Conservation (phyloP, 2,888 invertebrate species). For the Netelia fuscicornis region DNA sequence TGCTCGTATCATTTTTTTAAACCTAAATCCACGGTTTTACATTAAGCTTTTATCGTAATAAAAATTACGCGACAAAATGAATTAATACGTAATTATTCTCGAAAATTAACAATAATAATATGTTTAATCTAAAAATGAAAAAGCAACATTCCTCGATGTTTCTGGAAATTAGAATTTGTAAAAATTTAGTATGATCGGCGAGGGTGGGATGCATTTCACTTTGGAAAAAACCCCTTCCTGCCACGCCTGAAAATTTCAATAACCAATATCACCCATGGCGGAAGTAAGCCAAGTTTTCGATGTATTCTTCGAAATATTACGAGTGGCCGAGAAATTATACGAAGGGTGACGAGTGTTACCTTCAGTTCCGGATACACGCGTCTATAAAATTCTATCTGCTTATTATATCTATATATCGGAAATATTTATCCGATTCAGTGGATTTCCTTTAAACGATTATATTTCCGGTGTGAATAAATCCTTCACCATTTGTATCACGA, state of each 20-base stretch:
- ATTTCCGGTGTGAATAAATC: constrained; percentile 33
- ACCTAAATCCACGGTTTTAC: neutral
- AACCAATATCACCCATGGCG: constrained; percentile 1
- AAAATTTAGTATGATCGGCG: too few species aligned
- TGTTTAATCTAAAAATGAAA: neutral
- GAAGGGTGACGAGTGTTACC: constrained; percentile 48
- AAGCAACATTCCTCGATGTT: neutral
- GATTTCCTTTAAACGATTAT: constrained; percentile 28
- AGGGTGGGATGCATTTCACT: neutral
- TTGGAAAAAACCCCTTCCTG: neutral
- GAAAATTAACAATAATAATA: neutral
- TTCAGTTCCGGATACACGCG: constrained; percentile 6
- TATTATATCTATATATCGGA: neutral
- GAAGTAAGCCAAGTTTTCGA: constrained; percentile 3
- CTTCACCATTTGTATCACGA: neutral
- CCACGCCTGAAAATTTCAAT: constrained; percentile 31
- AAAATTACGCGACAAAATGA: too few species aligned
- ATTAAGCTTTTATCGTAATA: neutral
- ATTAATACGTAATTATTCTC: neutral
- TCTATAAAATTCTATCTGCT: neutral
- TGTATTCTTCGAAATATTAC: constrained; percentile 28
- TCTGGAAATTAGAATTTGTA: too few species aligned
- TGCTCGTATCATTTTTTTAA: constrained; percentile 12
- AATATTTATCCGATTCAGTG: constrained; percentile 53
- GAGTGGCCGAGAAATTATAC: constrained; percentile 18